Evolutionary conservation across 1,140 invertebrate species (phyloP).

Genomic region (Teleogryllus occipitalis): DNA sequence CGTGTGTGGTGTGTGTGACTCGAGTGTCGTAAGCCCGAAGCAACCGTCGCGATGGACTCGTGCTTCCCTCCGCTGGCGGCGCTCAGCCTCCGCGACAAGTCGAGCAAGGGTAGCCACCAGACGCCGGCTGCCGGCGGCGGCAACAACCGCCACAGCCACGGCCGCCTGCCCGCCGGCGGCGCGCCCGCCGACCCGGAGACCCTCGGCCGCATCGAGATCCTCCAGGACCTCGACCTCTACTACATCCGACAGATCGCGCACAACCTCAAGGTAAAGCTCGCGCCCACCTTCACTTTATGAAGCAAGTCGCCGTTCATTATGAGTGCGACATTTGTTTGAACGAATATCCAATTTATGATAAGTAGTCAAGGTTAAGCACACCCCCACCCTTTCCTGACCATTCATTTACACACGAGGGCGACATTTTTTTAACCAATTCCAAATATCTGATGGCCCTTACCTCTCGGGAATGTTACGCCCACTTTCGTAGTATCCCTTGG

Average conservation of each 20-base stretch:
- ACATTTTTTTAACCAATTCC: too few species aligned
- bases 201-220: constrained; percentile 40
- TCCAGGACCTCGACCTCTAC: constrained; percentile 48
- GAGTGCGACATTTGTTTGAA: too few species aligned
- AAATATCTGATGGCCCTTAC: too few species aligned
- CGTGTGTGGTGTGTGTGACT: background rate
- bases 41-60: constrained; percentile 36
- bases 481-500: too few species aligned
- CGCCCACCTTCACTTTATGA: background rate
- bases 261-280: constrained; percentile 42
- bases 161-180: constrained; percentile 27
- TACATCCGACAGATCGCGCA: constrained; percentile 50
- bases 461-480: too few species aligned
- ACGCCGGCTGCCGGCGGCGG: constrained; percentile 13
- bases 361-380: too few species aligned
- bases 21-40: background rate
- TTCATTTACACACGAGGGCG: too few species aligned
- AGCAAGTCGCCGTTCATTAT: too few species aligned
- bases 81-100: constrained; percentile 35
- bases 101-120: constrained; percentile 27
- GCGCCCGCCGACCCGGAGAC: constrained; percentile 16
- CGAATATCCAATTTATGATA: too few species aligned
- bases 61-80: constrained; percentile 42
- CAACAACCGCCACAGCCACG: constrained; percentile 31
- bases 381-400: too few species aligned